phyloP scores from a whole-genome alignment of 2,797 vertebrate genomes.

The Nannoperca australis region DNA sequence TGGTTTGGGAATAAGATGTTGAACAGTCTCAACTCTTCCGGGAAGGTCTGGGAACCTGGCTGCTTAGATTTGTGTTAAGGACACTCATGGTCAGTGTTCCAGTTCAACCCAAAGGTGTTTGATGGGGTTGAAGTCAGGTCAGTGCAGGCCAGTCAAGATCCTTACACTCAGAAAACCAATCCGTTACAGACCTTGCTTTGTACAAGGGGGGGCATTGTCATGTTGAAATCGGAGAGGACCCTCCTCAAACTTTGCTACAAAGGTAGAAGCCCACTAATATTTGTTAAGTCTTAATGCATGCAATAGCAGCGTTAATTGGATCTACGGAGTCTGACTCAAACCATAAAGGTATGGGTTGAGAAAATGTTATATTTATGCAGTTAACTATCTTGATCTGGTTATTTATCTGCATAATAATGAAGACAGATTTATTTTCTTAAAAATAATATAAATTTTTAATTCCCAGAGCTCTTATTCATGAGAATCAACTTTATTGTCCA shows the following conservation, averaged over 20 bases:
- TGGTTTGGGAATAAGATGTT: too few relatives aligned
- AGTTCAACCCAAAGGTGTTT: neutral
- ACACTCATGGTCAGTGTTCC: neutral
- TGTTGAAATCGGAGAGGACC: neutral
- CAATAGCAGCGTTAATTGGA: neutral
- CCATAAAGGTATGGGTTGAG: too few relatives aligned
- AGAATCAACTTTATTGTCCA: neutral
- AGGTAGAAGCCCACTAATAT: too few relatives aligned
- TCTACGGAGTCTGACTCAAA: neutral
- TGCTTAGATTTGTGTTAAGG: neutral
- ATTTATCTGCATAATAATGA: neutral
- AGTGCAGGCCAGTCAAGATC: neutral
- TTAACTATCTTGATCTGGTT: neutral
- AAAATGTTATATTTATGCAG: neutral
- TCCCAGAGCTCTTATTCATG: neutral
- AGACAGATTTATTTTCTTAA: too few relatives aligned
- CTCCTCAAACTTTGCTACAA: neutral
- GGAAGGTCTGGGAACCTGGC: neutral
- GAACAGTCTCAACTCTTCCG: neutral
- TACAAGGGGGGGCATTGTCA: neutral
- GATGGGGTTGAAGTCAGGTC: neutral
- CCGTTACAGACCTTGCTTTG: neutral
- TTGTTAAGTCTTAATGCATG: neutral
- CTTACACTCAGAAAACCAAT: neutral
- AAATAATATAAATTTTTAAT: neutral